Evolutionary conservation across 2,888 invertebrate genomes (phyloP), one percentile per base, ranked within the genome.

Genomic region (Phasia obesa): DNA sequence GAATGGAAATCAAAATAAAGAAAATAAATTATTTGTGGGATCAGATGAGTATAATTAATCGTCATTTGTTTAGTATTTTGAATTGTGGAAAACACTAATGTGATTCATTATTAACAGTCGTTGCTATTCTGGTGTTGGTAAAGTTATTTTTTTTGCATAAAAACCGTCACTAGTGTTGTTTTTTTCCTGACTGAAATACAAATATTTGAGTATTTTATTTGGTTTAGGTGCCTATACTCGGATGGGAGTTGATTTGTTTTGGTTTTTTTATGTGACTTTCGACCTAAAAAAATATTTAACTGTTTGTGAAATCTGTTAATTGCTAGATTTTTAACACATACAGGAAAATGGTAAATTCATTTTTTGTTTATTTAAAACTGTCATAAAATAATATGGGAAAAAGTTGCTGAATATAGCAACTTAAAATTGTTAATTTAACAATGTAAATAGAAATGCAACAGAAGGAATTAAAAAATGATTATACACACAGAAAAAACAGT

Each of bases 171-270:
- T 49, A 17, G 44, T 75, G 64, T 74, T 47, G 44, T n/a, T 47
- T 35, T 57, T 35, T 55, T 57, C 55, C 47, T 57, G 57, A 47
- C 65, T 44, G 2, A 38, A 57, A 25, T 57, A 44, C 74, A 75
- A 75, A 75, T 75, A 75, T 75, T 75, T 65, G 57, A 21, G n/a
- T 4, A 27, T 15, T 64, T 31, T 38, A 55, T 74, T 64, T 55
- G n/a, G 11, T 64, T 55, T 23, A 38, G 17, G 1, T 19, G n/a
- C 17, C 31, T 23, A 17, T 15, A 21, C 19, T 53, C 11, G 42
- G 2, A 19, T 71, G 13, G 5, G 17, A 11, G 17, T 31, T 27
- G 21, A 51, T 59, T 59, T 49, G 23, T 23, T 71, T 44, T 2
- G 21, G 21, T n/a, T 49, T 47, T 27, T 9, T n/a, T n/a, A 21